Evolutionary conservation across 2,113 vertebrate species (phyloP).

Genomic region (Mixornis gularis): DNA sequence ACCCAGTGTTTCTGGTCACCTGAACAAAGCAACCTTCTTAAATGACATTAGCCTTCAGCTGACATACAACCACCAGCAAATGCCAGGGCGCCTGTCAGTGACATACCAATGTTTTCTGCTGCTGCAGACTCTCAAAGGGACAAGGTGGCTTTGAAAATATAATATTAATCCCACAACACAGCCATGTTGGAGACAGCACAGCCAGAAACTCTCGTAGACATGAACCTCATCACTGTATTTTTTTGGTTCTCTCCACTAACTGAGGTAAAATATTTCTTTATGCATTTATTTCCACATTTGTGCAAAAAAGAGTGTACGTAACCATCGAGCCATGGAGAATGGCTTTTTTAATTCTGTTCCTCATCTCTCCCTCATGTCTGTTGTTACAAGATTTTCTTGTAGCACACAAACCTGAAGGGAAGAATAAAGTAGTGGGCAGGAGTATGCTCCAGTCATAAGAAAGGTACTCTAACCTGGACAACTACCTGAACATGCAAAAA

Average conservation of each 20-base stretch:
- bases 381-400: background rate
- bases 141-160: background rate
- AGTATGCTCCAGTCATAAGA: background rate
- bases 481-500: background rate
- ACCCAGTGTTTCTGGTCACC: constrained; percentile 34
- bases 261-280: background rate
- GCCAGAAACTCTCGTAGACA: background rate
- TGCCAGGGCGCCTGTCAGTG: background rate
- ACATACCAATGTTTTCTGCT: background rate
- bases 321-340: background rate
- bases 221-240: background rate
- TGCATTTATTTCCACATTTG: background rate
- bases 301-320: background rate
- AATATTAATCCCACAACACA: background rate
- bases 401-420: background rate
- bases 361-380: background rate
- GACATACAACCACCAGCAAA: constrained; percentile 18
- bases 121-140: background rate
- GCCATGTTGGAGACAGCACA: background rate
- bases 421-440: background rate
- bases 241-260: background rate
- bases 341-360: background rate
- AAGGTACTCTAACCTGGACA: background rate
- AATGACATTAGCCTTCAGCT: constrained; percentile 5
- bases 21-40: constrained; percentile 16